Base-by-base conservation (phyloP, 2,113 vertebrate species). In the Cnemophilus loriae region DNA sequence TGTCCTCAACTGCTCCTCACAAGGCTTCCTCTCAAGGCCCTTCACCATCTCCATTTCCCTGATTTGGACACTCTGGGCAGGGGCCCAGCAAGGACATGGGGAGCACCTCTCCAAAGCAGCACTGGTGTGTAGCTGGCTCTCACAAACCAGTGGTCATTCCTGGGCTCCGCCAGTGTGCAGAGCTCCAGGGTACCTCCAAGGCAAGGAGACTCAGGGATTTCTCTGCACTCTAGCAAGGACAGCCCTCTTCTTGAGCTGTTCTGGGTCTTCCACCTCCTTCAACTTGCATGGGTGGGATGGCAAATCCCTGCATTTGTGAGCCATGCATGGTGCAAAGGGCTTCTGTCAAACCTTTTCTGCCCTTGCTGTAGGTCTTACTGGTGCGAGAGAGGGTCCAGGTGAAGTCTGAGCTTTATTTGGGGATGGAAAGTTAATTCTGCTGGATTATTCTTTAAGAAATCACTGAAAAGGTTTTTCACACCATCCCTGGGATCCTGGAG, bases 81-180 rank as follows among this genome's bases (percentile, higher is more conserved):
- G 28, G 17, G 8, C 39, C 44, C 35, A 10, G 18, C 35, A 27
- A 7, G 12, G 47, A 11, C 42, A 16, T 1, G 4, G 28, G 41
- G 24, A 35, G 27, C 22, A 3, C 3, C 2, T 79, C 56, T n/a
- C 30, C 41, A 23, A n/a, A 32, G 61, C 18, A 16, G 21, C 52
- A 0, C 5, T 23, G 41, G 23, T 18, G 37, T 3, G 0, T 1
- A 5, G 27, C 53, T 35, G 69, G 12, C 23, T 65, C 33, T 63
- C 23, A 4, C 33, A 52, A 65, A 27, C 17, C 5, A 1, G 0
- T 2, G 3, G 64, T 20, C 16, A 15, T 21, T 33, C 22, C 28
- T 14, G 15, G 33, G 41, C 10, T 39, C 18, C 1, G 0, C 5
- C 16, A 16, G 11, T 9, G 32, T 19, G 9, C 53, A 24, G 17